Percentiles rank a stretch among this genome's conserved stretches.
phyloP scores from a whole-genome alignment of 2,888 invertebrate species.

The Hecatera dysodea region DNA sequence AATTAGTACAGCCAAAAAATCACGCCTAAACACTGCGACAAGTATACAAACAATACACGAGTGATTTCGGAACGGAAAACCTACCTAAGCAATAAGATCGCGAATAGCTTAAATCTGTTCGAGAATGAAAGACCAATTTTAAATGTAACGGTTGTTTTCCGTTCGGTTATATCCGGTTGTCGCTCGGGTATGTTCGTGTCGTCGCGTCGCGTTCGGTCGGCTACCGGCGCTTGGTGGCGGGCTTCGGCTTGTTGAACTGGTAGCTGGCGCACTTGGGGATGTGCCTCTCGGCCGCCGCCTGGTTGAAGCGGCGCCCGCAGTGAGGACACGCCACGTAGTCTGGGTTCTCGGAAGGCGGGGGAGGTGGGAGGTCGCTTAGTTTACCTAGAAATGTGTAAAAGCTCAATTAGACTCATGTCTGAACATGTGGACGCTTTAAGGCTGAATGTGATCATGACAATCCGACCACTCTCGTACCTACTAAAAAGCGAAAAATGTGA shows the following conservation, averaged over 20 bases:
- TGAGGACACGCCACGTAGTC: slow-evolving; percentile 98
- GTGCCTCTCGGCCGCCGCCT: slow-evolving; percentile 96
- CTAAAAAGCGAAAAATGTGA: too few species aligned
- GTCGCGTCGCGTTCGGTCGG: slow-evolving; percentile 35
- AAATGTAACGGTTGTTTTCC: slow-evolving; percentile 29
- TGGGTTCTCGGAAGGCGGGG: slow-evolving; percentile 96
- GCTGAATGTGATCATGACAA: too few species aligned
- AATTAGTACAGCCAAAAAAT: slow-evolving; percentile 70
- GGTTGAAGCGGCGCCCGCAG: slow-evolving; percentile 96
- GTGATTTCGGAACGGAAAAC: slow-evolving; percentile 13
- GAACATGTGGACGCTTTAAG: too few species aligned
- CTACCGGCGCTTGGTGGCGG: slow-evolving; percentile 82
- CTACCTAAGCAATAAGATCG: neutral
- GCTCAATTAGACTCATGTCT: neutral
- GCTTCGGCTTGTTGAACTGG: slow-evolving; percentile 94
- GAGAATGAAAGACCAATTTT: slow-evolving; percentile 16
- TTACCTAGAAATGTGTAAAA: slow-evolving; percentile 86
- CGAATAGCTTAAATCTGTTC: slow-evolving; percentile 7
- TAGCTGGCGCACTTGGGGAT: slow-evolving; percentile 97
- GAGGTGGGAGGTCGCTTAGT: slow-evolving; percentile 96
- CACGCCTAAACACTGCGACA: slow-evolving; percentile 51
- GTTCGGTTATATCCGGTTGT: slow-evolving; percentile 22
- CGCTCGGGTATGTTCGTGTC: slow-evolving; percentile 21
- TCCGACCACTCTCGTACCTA: too few species aligned
- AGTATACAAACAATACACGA: slow-evolving; percentile 27